Evolutionary conservation across 2,888 invertebrate species (phyloP).

Genomic region (Monopis laevigella): DNA sequence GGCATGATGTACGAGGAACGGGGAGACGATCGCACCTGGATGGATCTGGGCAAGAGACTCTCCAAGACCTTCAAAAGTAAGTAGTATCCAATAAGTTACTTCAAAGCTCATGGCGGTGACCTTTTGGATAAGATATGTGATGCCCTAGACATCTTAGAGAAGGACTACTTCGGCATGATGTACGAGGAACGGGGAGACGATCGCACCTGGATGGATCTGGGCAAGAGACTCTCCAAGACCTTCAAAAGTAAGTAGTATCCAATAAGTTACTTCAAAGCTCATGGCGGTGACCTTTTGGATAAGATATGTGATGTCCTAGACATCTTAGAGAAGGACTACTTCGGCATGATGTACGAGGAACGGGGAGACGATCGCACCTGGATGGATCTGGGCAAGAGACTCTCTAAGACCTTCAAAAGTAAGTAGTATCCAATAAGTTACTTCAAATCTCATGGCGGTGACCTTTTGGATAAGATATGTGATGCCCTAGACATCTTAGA

Average conservation of each 20-base stretch:
- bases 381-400: slow-evolving; percentile 88
- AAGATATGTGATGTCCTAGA: slow-evolving; percentile 89
- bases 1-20: slow-evolving; percentile 87
- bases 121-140: slow-evolving; percentile 89
- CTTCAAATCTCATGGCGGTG: slow-evolving; percentile 87
- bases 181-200: slow-evolving; percentile 85
- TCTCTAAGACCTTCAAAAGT: slow-evolving; percentile 91
- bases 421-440: no score
- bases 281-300: slow-evolving; percentile 78
- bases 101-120: slow-evolving; percentile 57
- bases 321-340: slow-evolving; percentile 91
- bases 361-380: slow-evolving; percentile 85
- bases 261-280: neutral
- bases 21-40: slow-evolving; percentile 86
- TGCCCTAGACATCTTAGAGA: slow-evolving; percentile 85
- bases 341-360: slow-evolving; percentile 87
- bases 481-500: slow-evolving; percentile 88
- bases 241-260: slow-evolving; percentile 75
- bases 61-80: slow-evolving; percentile 89
- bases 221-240: slow-evolving; percentile 88
- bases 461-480: slow-evolving; percentile 88
- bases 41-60: slow-evolving; percentile 88
- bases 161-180: slow-evolving; percentile 92
- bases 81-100: slow-evolving; percentile 22
- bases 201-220: slow-evolving; percentile 88